These are phyloP conservation scores for Salvelinus fontinalis DNA, from an alignment of 2,113 vertebrate genomes.

Conservation along the genomic window DNA sequence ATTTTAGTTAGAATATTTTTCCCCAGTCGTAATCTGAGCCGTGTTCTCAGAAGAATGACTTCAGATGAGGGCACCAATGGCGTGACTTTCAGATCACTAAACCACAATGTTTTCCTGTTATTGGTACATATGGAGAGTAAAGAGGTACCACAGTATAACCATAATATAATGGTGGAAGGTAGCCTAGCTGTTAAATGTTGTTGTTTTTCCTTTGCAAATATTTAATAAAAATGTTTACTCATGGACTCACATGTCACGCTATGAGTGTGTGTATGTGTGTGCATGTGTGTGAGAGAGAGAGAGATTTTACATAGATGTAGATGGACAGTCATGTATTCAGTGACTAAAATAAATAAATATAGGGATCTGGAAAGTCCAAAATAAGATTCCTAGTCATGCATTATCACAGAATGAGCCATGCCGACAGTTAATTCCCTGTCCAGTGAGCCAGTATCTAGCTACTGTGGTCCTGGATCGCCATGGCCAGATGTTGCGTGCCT, in stretches of 20 bases:
- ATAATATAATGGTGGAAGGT: background rate
- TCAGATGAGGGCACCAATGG: background rate
- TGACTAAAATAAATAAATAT: no score
- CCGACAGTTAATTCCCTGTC: no score
- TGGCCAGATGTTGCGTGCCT: no score
- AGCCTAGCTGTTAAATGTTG: no score
- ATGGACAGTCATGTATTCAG: no score
- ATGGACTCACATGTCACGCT: background rate
- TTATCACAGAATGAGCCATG: no score
- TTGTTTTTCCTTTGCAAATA: no score
- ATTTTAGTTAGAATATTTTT: background rate
- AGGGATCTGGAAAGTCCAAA: background rate
- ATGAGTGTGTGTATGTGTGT: conserved; percentile 6
- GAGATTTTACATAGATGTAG: background rate
- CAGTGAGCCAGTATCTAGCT: no score
- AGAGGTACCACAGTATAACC: background rate
- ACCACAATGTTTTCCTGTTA: conserved; percentile 2
- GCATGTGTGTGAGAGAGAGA: background rate
- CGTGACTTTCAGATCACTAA: background rate
- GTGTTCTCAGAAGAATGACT: background rate
- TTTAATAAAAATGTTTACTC: background rate
- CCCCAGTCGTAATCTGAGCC: no score
- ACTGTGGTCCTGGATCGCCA: no score
- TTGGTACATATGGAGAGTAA: background rate
- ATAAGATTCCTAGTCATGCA: no score